A percentile compares a stretch with the other conserved stretches of the same genome.
These are phyloP conservation scores for Bathybates hornii DNA, from an alignment of 2,113 vertebrate genomes.

Conservation along the genomic window DNA sequence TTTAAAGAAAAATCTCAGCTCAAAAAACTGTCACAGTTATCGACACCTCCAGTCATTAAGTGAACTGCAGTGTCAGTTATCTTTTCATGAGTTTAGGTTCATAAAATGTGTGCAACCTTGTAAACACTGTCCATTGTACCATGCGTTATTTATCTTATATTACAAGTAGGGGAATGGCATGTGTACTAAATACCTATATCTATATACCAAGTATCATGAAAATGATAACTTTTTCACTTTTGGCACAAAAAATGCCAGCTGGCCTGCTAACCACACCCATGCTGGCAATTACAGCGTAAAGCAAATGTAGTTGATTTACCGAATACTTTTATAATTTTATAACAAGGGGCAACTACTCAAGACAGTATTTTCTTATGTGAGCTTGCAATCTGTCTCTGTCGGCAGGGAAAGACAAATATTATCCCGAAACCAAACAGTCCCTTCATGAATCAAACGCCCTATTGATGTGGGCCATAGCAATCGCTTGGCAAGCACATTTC, in stretches of 20 bases:
- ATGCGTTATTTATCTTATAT: background rate
- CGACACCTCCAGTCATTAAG: background rate
- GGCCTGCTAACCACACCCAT: background rate
- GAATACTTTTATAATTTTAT: background rate
- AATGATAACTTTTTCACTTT: background rate
- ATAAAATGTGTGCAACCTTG: background rate
- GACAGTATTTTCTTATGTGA: background rate
- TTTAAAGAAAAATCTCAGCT: background rate
- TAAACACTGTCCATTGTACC: background rate
- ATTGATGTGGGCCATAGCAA: background rate
- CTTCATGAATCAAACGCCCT: background rate
- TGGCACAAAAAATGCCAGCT: background rate
- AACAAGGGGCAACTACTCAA: background rate
- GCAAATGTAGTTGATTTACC: background rate
- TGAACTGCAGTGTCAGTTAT: background rate
- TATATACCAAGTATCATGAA: background rate
- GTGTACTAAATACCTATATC: background rate
- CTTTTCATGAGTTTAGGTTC: background rate
- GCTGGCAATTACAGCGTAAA: background rate
- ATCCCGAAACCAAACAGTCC: background rate
- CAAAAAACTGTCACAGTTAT: background rate
- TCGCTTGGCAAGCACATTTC: background rate
- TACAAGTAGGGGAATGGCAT: background rate
- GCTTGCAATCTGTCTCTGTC: background rate
- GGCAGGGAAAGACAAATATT: background rate